A percentile compares a stretch with the other conserved stretches of the same genome.
Conservation (phyloP, 2,113 vertebrate genomes). For the Physeter macrocephalus region DNA sequence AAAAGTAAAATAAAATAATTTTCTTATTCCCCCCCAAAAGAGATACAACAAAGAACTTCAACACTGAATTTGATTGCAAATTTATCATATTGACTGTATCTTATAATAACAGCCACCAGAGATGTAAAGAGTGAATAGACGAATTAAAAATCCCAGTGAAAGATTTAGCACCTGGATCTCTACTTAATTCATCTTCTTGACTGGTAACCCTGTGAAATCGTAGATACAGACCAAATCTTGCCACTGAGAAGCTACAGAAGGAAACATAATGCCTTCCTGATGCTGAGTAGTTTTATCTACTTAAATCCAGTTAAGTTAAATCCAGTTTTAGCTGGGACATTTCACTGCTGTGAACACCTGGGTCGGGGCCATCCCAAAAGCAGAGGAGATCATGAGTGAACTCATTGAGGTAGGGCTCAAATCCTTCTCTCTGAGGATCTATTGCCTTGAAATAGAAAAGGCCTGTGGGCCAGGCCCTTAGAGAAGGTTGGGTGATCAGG, state of each 20-base stretch:
- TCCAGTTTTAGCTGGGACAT: background rate
- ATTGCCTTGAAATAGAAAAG: background rate
- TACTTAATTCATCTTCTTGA: background rate
- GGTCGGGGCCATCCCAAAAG: background rate
- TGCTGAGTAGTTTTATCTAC: background rate
- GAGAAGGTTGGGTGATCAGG: background rate
- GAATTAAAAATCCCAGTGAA: background rate
- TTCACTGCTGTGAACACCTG: background rate
- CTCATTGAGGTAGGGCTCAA: background rate
- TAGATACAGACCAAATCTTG: background rate
- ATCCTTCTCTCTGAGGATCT: background rate
- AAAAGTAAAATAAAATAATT: background rate
- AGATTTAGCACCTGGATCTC: background rate
- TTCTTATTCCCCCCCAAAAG: background rate
- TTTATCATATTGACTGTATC: background rate
- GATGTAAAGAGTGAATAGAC: background rate
- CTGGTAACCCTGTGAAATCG: background rate
- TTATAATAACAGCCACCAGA: background rate
- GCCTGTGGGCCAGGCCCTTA: background rate
- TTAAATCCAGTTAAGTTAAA: background rate
- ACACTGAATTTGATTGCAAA: background rate
- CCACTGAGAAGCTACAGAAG: background rate
- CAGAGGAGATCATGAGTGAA: background rate
- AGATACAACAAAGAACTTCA: background rate
- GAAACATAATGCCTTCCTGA: background rate